These are phyloP conservation scores for Alcis repandata DNA, from an alignment of 2,888 invertebrate genomes.

Conservation along the genomic window DNA sequence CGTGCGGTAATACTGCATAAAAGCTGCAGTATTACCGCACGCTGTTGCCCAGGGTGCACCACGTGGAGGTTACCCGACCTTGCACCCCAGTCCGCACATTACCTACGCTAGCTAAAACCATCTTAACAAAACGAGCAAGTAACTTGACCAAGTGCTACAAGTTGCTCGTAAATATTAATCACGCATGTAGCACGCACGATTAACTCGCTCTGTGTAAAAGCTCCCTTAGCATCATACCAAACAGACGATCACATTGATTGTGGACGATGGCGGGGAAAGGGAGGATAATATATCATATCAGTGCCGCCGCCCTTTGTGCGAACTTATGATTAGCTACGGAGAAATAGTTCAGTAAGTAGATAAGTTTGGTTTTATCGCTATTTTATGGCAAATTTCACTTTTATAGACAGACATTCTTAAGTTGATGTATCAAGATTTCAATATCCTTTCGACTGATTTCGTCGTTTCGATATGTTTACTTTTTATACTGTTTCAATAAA, in stretches of 20 bases:
- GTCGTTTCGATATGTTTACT: background rate
- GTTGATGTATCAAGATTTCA: background rate
- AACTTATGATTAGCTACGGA: conserved; percentile 25
- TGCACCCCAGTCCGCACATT: too few species aligned
- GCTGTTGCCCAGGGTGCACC: too few species aligned
- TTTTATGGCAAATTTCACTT: conserved; percentile 22
- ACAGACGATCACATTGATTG: conserved; percentile 16
- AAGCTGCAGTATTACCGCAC: too few species aligned
- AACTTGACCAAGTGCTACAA: too few species aligned
- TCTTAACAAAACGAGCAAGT: too few species aligned
- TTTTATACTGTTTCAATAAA: background rate
- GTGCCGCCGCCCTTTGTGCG: conserved; percentile 23
- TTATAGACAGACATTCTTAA: background rate
- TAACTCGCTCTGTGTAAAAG: background rate
- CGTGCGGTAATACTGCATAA: too few species aligned
- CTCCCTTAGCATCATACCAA: background rate
- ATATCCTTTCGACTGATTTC: background rate
- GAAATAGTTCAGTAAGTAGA: conserved; percentile 21
- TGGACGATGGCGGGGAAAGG: conserved; percentile 4
- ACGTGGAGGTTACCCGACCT: too few species aligned
- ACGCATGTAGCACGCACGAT: background rate
- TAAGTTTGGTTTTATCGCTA: conserved; percentile 24
- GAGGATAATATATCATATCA: conserved; percentile 16
- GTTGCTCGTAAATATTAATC: too few species aligned
- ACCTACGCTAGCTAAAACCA: too few species aligned